Evolutionary conservation across 1,140 invertebrate species (phyloP).

Genomic region (Dermatophagoides farinae): DNA sequence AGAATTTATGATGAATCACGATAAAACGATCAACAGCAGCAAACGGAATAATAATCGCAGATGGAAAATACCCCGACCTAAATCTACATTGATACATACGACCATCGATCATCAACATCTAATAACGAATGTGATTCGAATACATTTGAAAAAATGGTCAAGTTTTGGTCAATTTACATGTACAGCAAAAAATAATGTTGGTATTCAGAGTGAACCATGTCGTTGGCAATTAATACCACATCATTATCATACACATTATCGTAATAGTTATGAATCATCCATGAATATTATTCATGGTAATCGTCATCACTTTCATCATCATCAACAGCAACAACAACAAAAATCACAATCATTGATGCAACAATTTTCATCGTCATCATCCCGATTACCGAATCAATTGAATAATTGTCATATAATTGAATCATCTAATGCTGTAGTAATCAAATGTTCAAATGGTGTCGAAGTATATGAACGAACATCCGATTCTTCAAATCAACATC

Average conservation of each 20-base stretch:
- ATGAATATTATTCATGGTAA: neutral
- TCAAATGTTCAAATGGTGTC: neutral
- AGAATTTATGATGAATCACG: neutral
- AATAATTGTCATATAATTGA: conserved; percentile 11
- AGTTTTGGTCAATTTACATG: conserved; percentile 7
- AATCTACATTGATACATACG: neutral
- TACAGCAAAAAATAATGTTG: neutral
- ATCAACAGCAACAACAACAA: conserved; percentile 2
- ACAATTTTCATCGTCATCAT: neutral
- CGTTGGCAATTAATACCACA: neutral
- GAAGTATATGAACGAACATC: no score
- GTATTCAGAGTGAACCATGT: neutral
- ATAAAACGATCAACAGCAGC: neutral
- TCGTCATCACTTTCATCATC: neutral
- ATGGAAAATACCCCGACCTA: neutral
- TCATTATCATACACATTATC: conserved; percentile 2
- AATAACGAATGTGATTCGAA: neutral
- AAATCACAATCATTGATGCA: neutral
- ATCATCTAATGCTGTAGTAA: conserved; percentile 5
- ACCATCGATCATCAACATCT: neutral
- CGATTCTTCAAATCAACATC: neutral
- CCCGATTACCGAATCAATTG: neutral
- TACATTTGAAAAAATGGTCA: neutral
- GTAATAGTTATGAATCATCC: neutral
- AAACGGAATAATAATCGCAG: neutral